A percentile compares a stretch with the other conserved stretches of the same genome.
Evolutionary conservation across 2,797 vertebrate species (phyloP).

Genomic region (Clamator glandarius): DNA sequence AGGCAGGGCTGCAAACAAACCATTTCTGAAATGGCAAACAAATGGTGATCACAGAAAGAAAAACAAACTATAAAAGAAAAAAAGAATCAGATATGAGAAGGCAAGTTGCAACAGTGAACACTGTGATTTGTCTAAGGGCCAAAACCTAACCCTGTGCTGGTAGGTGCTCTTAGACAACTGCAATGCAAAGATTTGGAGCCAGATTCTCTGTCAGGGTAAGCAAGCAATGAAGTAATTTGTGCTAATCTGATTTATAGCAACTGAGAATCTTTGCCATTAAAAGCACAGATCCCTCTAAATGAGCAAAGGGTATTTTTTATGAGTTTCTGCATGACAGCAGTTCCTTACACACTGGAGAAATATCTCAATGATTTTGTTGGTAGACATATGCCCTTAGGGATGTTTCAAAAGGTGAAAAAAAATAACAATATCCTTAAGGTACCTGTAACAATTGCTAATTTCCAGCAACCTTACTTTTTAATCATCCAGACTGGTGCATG

Average conservation of each 20-base stretch:
- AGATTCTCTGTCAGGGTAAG: neutral
- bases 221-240: conserved; percentile 10
- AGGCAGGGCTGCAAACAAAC: neutral
- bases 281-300: conserved; percentile 25
- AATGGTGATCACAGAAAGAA: neutral
- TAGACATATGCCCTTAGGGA: neutral
- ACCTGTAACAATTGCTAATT: conserved; percentile 63
- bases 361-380: conserved; percentile 13
- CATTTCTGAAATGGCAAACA: neutral
- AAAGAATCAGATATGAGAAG: neutral
- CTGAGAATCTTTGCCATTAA: conserved; percentile 11
- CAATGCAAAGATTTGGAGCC: neutral
- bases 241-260: conserved; percentile 26
- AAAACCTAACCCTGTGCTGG: neutral
- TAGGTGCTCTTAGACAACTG: conserved; percentile 36
- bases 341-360: neutral
- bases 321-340: neutral
- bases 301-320: neutral
- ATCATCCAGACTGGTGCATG: neutral
- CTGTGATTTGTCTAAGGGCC: conserved; percentile 50
- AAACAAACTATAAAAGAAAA: neutral
- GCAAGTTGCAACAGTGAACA: conserved; percentile 56
- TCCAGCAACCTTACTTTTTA: conserved; percentile 57
- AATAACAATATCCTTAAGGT: conserved; percentile 59
- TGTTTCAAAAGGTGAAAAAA: conserved; percentile 45